Base-by-base conservation (phyloP, 2,797 vertebrate species). In the Gallinago solitaria region DNA sequence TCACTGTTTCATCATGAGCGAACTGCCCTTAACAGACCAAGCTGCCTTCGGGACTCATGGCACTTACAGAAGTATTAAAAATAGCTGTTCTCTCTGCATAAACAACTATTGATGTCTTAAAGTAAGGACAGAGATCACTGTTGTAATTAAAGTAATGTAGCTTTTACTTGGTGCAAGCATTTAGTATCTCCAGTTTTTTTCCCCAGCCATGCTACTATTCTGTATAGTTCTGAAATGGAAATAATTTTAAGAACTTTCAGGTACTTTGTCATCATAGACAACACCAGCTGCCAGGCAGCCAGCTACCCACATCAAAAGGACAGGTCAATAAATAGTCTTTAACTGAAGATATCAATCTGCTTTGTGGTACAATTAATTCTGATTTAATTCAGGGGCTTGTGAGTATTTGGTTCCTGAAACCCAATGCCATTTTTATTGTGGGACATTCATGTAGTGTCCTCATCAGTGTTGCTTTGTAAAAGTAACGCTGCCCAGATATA, bases 351-450 rank as follows among this genome's bases (percentile, higher is more conserved):
- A 93, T 20, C 64, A 77, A 80, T 95, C 71, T 91, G 83, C 71
- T 91, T 95, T 89, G 75, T 65, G 86, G 83, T 74, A 90, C 39
- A 86, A 69, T 93, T 81, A 83, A 87, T 93, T 85, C 41, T 20
- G 39, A 6, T 87, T 83, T 84, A 65, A 91, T 86, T 89, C 63
- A 75, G 82, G 14, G 65, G 50, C 71, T 95, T 81, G 30, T 59
- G 74, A 74, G 80, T 93, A 73, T 77, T 89, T 91, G 87, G 64
- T 89, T 95, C 93, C 82, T 78, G 92, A 94, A 96, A 95, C 74
- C 50, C 33, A 85, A 82, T 83, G 68, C 95, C 35, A n/a, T 92
- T 91, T 94, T 83, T 84, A 39, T 54, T 73, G 28, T 82, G 35
- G 32, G 68, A 70, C 23, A 48, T 83, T 69, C 76, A 77, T 95